phyloP scores from a whole-genome alignment of 2,113 vertebrate genomes.

The Mesocricetus auratus region DNA sequence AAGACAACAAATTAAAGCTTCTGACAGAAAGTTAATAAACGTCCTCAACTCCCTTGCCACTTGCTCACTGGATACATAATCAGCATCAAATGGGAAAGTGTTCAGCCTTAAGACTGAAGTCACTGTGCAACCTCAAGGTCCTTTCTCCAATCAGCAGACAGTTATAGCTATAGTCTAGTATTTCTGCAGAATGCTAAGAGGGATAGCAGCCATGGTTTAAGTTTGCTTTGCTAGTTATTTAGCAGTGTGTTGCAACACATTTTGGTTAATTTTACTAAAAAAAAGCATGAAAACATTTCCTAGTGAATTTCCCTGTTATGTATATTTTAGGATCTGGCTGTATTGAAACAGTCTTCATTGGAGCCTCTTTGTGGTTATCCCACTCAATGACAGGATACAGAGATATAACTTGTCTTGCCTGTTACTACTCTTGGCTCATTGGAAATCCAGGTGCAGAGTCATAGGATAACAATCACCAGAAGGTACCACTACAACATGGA shows the following conservation, averaged over 20 bases:
- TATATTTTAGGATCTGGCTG: neutral
- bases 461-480: neutral
- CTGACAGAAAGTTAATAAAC: neutral
- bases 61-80: neutral
- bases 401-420: neutral
- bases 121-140: neutral
- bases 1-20: neutral
- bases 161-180: neutral
- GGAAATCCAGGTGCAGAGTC: neutral
- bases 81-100: conserved; percentile 45
- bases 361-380: neutral
- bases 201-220: neutral
- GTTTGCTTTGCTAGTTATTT: neutral
- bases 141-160: neutral
- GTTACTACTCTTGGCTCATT: neutral
- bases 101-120: neutral
- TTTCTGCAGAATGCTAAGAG: neutral
- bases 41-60: neutral
- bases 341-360: conserved; percentile 30
- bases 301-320: neutral
- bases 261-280: conserved; percentile 41
- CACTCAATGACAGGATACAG: neutral
- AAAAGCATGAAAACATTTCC: neutral
- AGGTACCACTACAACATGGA: no score
- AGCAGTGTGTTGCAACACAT: neutral